phyloP scores from a whole-genome alignment of 2,888 invertebrate species.

The Salticus scenicus region DNA sequence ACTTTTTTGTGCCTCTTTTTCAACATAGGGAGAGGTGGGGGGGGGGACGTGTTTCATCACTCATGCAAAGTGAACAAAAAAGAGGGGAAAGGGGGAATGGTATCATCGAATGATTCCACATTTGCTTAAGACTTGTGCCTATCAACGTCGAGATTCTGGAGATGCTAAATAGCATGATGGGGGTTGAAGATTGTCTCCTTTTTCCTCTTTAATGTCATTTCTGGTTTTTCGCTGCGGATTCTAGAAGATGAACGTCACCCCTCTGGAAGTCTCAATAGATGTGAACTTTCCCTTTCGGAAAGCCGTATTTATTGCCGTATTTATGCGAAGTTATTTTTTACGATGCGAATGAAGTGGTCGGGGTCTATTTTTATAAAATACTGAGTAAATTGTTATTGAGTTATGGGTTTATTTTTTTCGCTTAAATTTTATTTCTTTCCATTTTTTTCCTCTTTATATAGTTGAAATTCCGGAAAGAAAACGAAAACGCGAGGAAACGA shows the following conservation, averaged over 20 bases:
- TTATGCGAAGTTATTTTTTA: too few relatives aligned
- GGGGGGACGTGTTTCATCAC: constrained; percentile 50
- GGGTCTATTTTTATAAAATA: too few relatives aligned
- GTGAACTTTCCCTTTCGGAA: background rate
- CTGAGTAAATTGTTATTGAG: too few relatives aligned
- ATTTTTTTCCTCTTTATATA: too few relatives aligned
- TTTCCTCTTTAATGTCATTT: constrained; percentile 37
- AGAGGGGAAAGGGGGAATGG: constrained; percentile 41
- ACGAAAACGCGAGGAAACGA: too few relatives aligned
- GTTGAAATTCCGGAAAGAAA: too few relatives aligned
- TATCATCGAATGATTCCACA: constrained; percentile 56
- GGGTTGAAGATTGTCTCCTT: constrained; percentile 5
- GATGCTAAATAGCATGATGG: constrained; percentile 40
- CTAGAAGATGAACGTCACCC: background rate
- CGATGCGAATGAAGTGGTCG: too few relatives aligned
- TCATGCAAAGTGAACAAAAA: constrained; percentile 68
- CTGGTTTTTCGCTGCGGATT: background rate
- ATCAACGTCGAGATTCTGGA: constrained; percentile 32
- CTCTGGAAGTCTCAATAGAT: background rate
- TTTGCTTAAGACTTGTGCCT: constrained; percentile 68
- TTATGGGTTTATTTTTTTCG: too few relatives aligned
- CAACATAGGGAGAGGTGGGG: constrained; percentile 8
- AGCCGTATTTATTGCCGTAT: background rate
- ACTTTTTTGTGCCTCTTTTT: constrained; percentile 20
- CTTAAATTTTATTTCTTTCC: too few relatives aligned